phyloP scores from a whole-genome alignment of 1,140 invertebrate species.

The Pinna nobilis region DNA sequence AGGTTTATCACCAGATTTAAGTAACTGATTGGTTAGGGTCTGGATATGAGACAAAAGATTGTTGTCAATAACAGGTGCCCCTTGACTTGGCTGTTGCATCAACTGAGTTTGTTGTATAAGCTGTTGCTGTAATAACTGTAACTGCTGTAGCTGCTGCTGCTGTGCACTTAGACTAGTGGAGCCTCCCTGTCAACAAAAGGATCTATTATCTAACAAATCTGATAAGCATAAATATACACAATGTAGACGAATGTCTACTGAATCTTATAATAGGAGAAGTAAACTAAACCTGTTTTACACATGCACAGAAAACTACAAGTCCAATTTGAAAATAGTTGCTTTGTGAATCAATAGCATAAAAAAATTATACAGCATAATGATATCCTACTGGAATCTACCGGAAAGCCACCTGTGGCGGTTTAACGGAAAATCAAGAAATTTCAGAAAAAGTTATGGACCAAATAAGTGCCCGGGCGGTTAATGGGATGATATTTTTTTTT shows the following conservation, averaged over 20 bases:
- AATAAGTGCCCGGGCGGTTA: no score
- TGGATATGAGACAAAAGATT: conserved; percentile 73
- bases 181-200: conserved; percentile 37
- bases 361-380: no score
- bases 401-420: no score
- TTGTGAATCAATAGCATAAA: no score
- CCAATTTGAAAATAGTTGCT: no score
- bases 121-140: conserved; percentile 72
- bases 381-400: no score
- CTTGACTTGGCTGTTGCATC: conserved; percentile 59
- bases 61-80: conserved; percentile 67
- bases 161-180: conserved; percentile 64
- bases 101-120: conserved; percentile 69
- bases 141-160: conserved; percentile 71
- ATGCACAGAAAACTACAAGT: no score
- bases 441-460: no score
- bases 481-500: no score
- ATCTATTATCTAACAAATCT: not conserved
- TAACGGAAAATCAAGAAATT: no score
- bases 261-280: no score
- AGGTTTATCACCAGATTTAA: conserved; percentile 59
- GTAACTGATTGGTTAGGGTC: conserved; percentile 71
- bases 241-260: not conserved
- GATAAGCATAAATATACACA: not conserved
- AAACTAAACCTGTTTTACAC: no score